Percentiles rank a stretch among this genome's conserved stretches.
These are phyloP conservation scores for Lepas anatifera DNA, from an alignment of 2,888 invertebrate genomes.

Conservation along the genomic window DNA sequence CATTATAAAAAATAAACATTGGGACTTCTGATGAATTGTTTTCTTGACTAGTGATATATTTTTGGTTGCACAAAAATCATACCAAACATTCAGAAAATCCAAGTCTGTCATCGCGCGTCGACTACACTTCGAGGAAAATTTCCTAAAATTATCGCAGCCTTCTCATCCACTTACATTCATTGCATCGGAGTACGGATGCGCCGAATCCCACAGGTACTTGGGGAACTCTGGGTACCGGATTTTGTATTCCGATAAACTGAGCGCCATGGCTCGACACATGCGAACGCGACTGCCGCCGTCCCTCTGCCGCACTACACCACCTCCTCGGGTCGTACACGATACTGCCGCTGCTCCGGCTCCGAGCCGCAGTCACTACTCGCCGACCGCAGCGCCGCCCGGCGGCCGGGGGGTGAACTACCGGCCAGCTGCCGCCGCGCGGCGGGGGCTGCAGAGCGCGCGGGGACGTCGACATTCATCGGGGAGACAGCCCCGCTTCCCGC, in stretches of 20 bases:
- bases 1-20: no score
- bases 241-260: not conserved
- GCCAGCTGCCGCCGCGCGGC: not conserved
- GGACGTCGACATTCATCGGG: no score
- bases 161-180: not conserved
- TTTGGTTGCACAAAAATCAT: no score
- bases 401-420: not conserved
- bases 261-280: conserved; percentile 8
- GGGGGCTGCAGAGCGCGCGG: not conserved
- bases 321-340: no score
- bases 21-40: no score
- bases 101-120: no score
- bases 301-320: not conserved
- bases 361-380: not conserved
- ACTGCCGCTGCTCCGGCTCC: not conserved
- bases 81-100: no score
- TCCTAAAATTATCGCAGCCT: no score
- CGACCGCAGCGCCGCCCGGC: not conserved
- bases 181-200: not conserved
- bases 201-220: not conserved
- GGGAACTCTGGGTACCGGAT: not conserved
- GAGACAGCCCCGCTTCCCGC: no score
- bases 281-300: not conserved
- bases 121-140: no score
- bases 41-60: no score